Evolutionary conservation across 2,888 invertebrate genomes (phyloP).

Genomic region (Drosophila maculinotata): DNA sequence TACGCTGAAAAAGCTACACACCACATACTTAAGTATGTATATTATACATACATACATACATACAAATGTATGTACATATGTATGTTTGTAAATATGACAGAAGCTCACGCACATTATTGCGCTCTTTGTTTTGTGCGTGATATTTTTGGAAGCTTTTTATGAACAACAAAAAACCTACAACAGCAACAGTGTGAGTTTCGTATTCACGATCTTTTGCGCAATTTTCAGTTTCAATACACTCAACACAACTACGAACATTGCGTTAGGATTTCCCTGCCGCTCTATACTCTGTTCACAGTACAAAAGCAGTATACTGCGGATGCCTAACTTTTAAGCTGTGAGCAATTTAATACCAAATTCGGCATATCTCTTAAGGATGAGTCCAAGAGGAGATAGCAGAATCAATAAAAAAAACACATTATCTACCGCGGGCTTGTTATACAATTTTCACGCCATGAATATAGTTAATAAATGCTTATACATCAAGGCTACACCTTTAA

Average conservation of each 20-base stretch:
- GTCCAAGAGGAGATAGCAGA: too few species aligned
- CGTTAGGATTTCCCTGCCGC: neutral
- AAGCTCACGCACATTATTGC: constrained; percentile 61
- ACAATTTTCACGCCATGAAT: too few species aligned
- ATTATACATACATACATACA: constrained; percentile 12
- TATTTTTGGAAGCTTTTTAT: constrained; percentile 67
- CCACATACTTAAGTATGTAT: too few species aligned
- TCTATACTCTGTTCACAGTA: neutral
- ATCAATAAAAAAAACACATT: too few species aligned
- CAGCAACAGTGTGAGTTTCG: constrained; percentile 8
- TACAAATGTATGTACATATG: neutral
- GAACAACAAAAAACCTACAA: constrained; percentile 34
- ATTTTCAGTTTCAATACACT: constrained; percentile 41
- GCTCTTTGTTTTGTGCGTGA: constrained; percentile 38
- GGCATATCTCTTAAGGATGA: too few species aligned
- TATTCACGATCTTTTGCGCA: constrained; percentile 73
- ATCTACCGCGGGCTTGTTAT: too few species aligned
- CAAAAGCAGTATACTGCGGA: neutral
- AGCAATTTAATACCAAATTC: too few species aligned
- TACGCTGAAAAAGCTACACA: constrained; percentile 55
- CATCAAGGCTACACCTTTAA: too few species aligned
- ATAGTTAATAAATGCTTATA: too few species aligned
- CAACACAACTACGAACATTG: neutral
- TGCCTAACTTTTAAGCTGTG: too few species aligned
- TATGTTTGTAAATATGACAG: neutral